Conservation (phyloP, 1,140 invertebrate genomes). For the Bombus superbus region DNA sequence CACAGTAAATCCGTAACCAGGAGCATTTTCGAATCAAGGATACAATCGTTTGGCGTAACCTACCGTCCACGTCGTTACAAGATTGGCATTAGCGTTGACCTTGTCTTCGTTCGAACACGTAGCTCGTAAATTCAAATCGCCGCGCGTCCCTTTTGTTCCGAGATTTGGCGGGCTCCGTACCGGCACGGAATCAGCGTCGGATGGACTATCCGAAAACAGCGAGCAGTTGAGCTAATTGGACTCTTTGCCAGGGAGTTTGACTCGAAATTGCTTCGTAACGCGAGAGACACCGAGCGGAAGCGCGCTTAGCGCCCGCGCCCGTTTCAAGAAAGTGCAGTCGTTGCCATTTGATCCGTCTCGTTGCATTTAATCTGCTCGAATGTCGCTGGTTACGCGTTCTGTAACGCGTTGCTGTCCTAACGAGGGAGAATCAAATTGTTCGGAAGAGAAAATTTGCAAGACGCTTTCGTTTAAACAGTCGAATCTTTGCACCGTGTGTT, state of each 20-base stretch:
- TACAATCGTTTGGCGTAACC: not conserved
- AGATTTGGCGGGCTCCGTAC: too few species aligned
- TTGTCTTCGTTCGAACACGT: not conserved
- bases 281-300: constrained; percentile 17
- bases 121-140: constrained; percentile 12
- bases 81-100: not conserved
- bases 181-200: not conserved
- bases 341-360: constrained; percentile 40
- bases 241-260: constrained; percentile 27
- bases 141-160: not conserved
- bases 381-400: not conserved
- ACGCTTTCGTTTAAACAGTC: not conserved
- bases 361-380: constrained; percentile 39
- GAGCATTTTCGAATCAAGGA: not conserved
- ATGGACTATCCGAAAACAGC: constrained; percentile 22
- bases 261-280: constrained; percentile 35
- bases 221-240: constrained; percentile 17
- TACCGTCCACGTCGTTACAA: too few species aligned
- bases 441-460: not conserved
- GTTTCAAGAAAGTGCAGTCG: constrained; percentile 17
- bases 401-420: not conserved
- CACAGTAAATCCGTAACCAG: not conserved
- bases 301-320: not conserved
- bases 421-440: constrained; percentile 2
- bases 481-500: too few species aligned